Percentiles rank a stretch among this genome's conserved stretches.
These are phyloP conservation scores for Adrianichthys oophorus DNA, from an alignment of 2,797 vertebrate genomes.

Conservation along the genomic window DNA sequence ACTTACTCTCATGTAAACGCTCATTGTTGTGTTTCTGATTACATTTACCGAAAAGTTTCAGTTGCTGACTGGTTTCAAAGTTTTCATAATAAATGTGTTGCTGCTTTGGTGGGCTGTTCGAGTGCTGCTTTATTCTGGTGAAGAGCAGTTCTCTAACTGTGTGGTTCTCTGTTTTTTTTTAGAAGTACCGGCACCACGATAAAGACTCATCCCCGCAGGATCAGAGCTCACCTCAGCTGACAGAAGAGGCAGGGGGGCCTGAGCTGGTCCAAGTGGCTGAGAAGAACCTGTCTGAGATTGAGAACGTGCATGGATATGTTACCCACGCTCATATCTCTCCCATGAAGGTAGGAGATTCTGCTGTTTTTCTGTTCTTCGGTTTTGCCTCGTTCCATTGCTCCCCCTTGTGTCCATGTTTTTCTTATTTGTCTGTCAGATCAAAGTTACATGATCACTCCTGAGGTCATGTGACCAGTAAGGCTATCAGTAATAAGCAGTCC, in stretches of 20 bases:
- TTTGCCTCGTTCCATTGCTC: background rate
- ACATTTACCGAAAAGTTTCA: no score
- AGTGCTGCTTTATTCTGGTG: no score
- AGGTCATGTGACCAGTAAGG: no score
- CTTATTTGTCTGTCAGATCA: background rate
- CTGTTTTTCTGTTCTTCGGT: background rate
- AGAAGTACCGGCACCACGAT: slow-evolving; percentile 95
- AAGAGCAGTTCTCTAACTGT: no score
- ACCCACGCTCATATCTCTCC: slow-evolving; percentile 95
- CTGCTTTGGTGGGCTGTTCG: no score
- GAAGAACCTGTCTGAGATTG: slow-evolving; percentile 92
- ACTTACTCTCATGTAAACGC: no score
- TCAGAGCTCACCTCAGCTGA: slow-evolving; percentile 85
- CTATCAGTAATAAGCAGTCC: no score
- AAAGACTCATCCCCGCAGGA: slow-evolving; percentile 88
- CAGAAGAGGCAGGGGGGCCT: slow-evolving; percentile 80
- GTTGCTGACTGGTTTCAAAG: no score
- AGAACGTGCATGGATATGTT: slow-evolving; percentile 93
- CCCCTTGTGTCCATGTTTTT: background rate
- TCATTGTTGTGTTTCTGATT: no score
- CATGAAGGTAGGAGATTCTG: slow-evolving; percentile 84
- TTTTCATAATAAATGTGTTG: no score
- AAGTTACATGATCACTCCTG: no score
- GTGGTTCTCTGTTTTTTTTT: slow-evolving; percentile 16
- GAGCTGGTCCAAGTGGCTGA: slow-evolving; percentile 93